Evolutionary conservation across 2,888 invertebrate genomes (phyloP).

Genomic region (Lagria hirta): DNA sequence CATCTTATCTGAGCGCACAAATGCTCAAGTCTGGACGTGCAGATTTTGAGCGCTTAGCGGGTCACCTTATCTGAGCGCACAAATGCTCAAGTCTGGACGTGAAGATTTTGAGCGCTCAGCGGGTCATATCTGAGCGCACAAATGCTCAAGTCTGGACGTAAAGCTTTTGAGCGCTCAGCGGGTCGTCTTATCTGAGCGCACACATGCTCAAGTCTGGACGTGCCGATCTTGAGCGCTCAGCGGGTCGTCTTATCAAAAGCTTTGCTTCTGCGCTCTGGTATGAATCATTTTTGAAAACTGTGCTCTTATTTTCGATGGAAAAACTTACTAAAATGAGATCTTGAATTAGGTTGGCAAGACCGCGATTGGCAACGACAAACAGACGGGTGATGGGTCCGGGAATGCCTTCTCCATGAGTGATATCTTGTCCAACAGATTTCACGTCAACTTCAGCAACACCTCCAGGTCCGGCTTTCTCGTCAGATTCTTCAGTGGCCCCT

Average conservation of each 20-base stretch:
- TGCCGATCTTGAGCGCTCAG: not conserved
- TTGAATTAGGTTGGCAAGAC: slow-evolving; percentile 83
- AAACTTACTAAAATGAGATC: slow-evolving; percentile 82
- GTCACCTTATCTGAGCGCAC: too few species aligned
- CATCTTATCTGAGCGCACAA: too few species aligned
- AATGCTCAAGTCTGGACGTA: slow-evolving; percentile 18
- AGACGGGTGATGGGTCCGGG: slow-evolving; percentile 85
- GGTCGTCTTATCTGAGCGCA: slow-evolving; percentile 5
- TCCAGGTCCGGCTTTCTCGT: slow-evolving; percentile 59
- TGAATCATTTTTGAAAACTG: too few species aligned
- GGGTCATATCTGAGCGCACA: too few species aligned
- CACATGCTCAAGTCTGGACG: not conserved
- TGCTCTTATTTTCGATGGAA: not conserved
- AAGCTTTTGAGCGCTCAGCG: not conserved
- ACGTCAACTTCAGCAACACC: slow-evolving; percentile 57
- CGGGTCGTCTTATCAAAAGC: too few species aligned
- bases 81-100: too few species aligned
- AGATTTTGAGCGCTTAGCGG: too few species aligned
- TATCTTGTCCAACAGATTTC: slow-evolving; percentile 65
- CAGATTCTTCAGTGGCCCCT: slow-evolving; percentile 65
- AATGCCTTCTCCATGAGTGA: slow-evolving; percentile 69
- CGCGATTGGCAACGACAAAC: slow-evolving; percentile 84
- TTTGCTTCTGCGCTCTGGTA: too few species aligned
- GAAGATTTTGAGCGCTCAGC: too few species aligned
- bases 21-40: too few species aligned